Base-by-base conservation (phyloP, 2,888 invertebrate genomes). In the Leptopterna dolabrata region DNA sequence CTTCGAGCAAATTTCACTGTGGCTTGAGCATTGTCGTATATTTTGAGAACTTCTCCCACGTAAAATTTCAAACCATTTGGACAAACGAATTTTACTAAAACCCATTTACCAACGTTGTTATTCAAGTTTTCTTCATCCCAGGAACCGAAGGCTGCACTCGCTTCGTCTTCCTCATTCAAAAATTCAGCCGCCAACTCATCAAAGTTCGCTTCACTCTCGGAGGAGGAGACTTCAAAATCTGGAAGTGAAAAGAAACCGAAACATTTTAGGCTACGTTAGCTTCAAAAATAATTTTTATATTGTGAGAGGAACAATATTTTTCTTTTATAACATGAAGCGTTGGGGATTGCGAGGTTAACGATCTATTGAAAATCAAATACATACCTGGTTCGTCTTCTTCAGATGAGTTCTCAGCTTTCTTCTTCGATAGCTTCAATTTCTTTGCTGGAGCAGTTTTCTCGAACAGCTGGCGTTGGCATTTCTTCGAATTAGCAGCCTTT, bases 151-250 rank as follows among this genome's bases (percentile, higher is more conserved):
- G n/a, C n/a, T n/a, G n/a, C n/a, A n/a, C n/a, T n/a, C n/a, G n/a
- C n/a, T n/a, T n/a, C 73, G 16, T 71, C 73, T 19, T 71, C 13
- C 14, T 71, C 73, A 71, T 6, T 13, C 14, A 71, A 24, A 24
- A 71, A 3, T 71, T 24, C 73, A 19, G 73, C 14, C 9, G 73
- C 14, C 19, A 71, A 11, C 3, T 71, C 24, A 2, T 71, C 73
- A 71, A 71, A 71, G 19, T 71, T 24, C 3, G 24, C 19, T 24
- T 29, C 29, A 24, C 73, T 71, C 19, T 71, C 70, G 6, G 70
- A 70, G 70, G 70, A 70, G 70, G 70, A 70, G 14, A 70, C 7
- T 70, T 70, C 70, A 14, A 70, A 70, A 70, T 70, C 70, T 70
- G 70, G 70, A 70, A 70, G n/a, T n/a, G n/a, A 70, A 70, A 70